A percentile compares a stretch with the other conserved stretches of the same genome.
Conservation (phyloP, 2,797 vertebrate genomes). For the Selene dorsalis region DNA sequence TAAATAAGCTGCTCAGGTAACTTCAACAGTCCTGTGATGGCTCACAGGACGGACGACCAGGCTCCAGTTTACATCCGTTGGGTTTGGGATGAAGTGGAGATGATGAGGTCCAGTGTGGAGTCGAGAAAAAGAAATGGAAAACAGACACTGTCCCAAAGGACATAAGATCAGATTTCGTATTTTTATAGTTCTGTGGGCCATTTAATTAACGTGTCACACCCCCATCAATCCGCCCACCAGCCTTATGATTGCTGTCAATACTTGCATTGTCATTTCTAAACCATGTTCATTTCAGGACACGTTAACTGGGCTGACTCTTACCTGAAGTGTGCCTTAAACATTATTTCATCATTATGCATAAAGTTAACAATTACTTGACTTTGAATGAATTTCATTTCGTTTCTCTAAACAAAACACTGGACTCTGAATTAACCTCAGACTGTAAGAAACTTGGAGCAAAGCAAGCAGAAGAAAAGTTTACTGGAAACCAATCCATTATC, state of each 20-base stretch:
- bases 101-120: conserved; percentile 46
- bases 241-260: no score
- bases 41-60: neutral
- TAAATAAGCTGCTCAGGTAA: conserved; percentile 39
- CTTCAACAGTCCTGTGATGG: neutral
- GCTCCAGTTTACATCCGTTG: neutral
- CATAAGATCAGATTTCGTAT: no score
- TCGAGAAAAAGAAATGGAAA: conserved; percentile 48
- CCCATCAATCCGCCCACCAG: neutral
- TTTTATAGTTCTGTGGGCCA: no score
- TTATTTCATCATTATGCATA: neutral
- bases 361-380: neutral
- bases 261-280: neutral
- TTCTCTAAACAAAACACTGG: conserved; percentile 49
- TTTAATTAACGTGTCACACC: no score
- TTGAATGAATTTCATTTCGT: conserved; percentile 31
- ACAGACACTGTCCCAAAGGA: neutral
- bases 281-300: neutral
- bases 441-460: neutral
- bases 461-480: neutral
- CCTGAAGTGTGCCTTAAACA: neutral
- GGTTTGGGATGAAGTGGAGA: neutral
- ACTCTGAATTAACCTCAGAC: neutral
- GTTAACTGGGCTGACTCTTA: neutral
- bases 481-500: no score